Conservation (phyloP, 2,113 vertebrate species). For the Salvelinus sp. region DNA sequence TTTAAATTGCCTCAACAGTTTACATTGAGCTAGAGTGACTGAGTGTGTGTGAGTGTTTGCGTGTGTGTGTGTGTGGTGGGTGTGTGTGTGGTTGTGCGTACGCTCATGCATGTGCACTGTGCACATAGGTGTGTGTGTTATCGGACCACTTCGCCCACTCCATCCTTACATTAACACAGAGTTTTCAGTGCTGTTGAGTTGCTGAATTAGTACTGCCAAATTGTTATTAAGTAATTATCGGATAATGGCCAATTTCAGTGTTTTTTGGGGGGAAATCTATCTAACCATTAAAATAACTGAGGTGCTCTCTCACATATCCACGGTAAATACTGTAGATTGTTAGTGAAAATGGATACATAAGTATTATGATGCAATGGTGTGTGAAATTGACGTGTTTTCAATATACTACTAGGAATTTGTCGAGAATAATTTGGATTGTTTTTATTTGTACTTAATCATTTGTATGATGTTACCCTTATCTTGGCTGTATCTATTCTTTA, state of each 20-base stretch:
- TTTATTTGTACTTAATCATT: too few relatives aligned
- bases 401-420: too few relatives aligned
- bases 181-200: slow-evolving; percentile 8
- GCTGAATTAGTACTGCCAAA: neutral
- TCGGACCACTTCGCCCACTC: too few relatives aligned
- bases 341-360: neutral
- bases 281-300: slow-evolving; percentile 2
- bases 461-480: too few relatives aligned
- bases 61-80: slow-evolving; percentile 4
- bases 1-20: slow-evolving; percentile 69
- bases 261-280: slow-evolving; percentile 42
- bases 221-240: slow-evolving; percentile 17
- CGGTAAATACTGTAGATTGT: slow-evolving; percentile 36
- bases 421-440: too few relatives aligned
- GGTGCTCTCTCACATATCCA: too few relatives aligned
- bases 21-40: slow-evolving; percentile 59
- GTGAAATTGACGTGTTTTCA: too few relatives aligned
- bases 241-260: slow-evolving; percentile 32
- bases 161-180: neutral
- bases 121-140: neutral
- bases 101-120: neutral
- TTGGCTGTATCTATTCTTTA: too few relatives aligned
- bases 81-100: too few relatives aligned
- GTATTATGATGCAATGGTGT: neutral
- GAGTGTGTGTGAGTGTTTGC: slow-evolving; percentile 34